phyloP scores from a whole-genome alignment of 2,888 invertebrate species.

The Callinectes sapidus region DNA sequence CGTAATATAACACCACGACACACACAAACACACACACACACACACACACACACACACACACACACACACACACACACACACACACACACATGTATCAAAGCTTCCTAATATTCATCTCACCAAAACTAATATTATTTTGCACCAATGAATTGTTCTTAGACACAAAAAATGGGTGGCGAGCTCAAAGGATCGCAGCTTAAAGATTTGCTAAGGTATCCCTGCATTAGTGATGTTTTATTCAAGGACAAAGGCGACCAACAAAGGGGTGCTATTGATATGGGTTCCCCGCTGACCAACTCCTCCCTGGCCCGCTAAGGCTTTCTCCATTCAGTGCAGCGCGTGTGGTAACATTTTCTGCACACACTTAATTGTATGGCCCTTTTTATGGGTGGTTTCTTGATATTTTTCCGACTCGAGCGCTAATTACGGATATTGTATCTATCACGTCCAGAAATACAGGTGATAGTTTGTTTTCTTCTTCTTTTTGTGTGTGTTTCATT shows the following conservation, averaged over 20 bases:
- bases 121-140: background rate
- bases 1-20: background rate
- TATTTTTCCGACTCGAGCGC: background rate
- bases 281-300: conserved; percentile 6
- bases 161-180: background rate
- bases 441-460: background rate
- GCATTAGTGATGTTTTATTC: conserved; percentile 23
- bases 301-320: background rate
- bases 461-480: background rate
- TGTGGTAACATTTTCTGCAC: background rate
- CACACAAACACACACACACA: background rate
- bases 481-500: background rate
- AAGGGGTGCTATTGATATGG: conserved; percentile 11
- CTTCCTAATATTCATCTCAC: background rate
- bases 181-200: conserved; percentile 24
- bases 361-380: conserved; percentile 8
- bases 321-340: background rate
- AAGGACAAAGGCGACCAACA: conserved; percentile 29
- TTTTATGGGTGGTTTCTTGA: background rate
- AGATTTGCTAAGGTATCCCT: conserved; percentile 35
- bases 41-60: conserved; percentile 27
- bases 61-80: conserved; percentile 18
- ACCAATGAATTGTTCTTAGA: background rate
- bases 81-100: background rate
- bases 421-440: background rate